Evolutionary conservation across 1,140 invertebrate genomes (phyloP).

Genomic region (Drosophila willistoni): DNA sequence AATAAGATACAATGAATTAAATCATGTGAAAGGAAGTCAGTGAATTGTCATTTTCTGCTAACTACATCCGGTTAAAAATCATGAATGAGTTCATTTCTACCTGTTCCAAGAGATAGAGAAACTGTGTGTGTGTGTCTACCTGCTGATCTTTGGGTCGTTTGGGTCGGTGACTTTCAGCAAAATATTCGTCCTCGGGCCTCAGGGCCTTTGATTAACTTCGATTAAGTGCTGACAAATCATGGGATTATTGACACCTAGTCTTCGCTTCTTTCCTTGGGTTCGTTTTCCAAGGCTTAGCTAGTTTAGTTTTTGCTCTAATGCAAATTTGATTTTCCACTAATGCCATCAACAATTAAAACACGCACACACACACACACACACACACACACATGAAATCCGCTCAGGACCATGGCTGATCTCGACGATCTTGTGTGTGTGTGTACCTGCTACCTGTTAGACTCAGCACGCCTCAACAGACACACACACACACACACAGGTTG

Average conservation of each 20-base stretch:
- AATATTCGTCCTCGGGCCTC: not conserved
- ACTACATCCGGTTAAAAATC: conserved; percentile 8
- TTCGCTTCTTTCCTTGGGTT: too few species aligned
- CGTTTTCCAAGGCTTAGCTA: too few species aligned
- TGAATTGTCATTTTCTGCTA: conserved; percentile 2
- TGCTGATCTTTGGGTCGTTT: not conserved
- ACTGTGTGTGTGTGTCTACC: not conserved
- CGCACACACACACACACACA: conserved; percentile 10
- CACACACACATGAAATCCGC: conserved; percentile 13
- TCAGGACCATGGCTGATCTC: not conserved
- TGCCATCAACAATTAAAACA: conserved; percentile 80
- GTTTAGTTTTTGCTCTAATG: conserved; percentile 32
- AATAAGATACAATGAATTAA: not conserved
- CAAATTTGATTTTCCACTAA: conserved; percentile 80
- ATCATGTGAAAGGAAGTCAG: conserved; percentile 1
- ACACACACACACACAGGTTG: conserved; percentile 15
- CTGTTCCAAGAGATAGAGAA: not conserved
- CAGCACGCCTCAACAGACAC: not conserved
- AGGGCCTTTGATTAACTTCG: conserved; percentile 62
- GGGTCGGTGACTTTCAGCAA: conserved; percentile 18
- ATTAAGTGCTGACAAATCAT: conserved; percentile 73
- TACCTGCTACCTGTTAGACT: conserved; percentile 45
- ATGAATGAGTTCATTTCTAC: conserved; percentile 1
- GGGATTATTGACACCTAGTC: conserved; percentile 75
- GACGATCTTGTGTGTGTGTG: not conserved